These are phyloP conservation scores for Sparidentex hasta DNA, from an alignment of 2,797 vertebrate genomes.

Conservation along the genomic window DNA sequence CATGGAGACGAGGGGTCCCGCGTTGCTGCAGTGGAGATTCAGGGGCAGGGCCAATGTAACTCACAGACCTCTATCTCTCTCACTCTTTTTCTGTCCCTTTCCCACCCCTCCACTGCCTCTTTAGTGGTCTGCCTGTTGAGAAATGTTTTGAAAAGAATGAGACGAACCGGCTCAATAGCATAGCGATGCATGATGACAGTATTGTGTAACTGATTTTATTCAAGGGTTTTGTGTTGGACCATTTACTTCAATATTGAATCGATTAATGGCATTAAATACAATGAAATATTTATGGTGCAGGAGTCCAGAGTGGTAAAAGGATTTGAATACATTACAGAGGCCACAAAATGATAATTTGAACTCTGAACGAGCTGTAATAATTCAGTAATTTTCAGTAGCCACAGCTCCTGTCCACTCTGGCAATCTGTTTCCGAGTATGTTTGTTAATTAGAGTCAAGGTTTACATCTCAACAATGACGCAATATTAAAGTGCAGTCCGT, in stretches of 20 bases:
- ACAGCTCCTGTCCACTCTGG: background rate
- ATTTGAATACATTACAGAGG: constrained; percentile 78
- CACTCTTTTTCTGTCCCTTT: constrained; percentile 61
- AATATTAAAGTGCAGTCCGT: background rate
- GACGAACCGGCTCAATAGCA: constrained; percentile 70
- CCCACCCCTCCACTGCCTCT: constrained; percentile 72
- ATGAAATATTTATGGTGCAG: constrained; percentile 81
- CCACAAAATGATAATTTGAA: constrained; percentile 45
- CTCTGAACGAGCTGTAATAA: constrained; percentile 45
- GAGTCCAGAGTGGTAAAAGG: constrained; percentile 66
- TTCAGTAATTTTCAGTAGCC: constrained; percentile 38
- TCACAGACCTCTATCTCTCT: constrained; percentile 67
- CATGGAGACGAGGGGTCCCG: constrained; percentile 69
- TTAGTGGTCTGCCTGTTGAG: constrained; percentile 75
- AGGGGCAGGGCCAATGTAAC: constrained; percentile 80
- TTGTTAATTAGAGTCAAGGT: constrained; percentile 23
- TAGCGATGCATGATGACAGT: constrained; percentile 77
- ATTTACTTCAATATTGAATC: constrained; percentile 76
- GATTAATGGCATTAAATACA: constrained; percentile 78
- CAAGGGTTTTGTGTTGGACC: constrained; percentile 62
- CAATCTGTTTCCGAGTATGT: constrained; percentile 26
- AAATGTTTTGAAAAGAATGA: constrained; percentile 81
- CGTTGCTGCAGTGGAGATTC: constrained; percentile 67
- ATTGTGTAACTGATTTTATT: constrained; percentile 77
- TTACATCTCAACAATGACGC: constrained; percentile 7